Conservation (phyloP, 2,113 vertebrate species). For the Eublepharis macularius region DNA sequence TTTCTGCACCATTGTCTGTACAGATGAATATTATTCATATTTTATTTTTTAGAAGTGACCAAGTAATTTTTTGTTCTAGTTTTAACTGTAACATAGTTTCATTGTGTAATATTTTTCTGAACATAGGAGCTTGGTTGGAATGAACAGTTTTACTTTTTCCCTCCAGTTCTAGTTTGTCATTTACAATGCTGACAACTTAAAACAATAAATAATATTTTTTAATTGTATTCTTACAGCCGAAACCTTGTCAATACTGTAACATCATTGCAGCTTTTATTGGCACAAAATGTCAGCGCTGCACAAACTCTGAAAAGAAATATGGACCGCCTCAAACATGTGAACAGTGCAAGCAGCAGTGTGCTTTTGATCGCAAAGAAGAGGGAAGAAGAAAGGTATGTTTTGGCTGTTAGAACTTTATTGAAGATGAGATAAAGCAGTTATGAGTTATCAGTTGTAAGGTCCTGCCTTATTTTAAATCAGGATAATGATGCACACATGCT, state of each 20-base stretch:
- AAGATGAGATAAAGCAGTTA: background rate
- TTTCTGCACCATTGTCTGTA: background rate
- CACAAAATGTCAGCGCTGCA: conserved; percentile 97
- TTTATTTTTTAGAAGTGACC: background rate
- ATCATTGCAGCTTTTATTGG: conserved; percentile 99
- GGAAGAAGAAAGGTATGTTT: conserved; percentile 91
- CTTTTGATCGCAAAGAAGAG: conserved; percentile 98
- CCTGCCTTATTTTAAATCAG: background rate
- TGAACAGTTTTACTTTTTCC: background rate
- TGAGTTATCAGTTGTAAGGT: background rate
- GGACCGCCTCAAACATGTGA: conserved; percentile 95
- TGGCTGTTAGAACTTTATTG: background rate
- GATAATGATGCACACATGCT: background rate
- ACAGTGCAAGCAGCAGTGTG: conserved; percentile 98
- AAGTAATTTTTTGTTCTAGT: background rate
- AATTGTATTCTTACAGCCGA: conserved; percentile 81
- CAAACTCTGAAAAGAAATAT: conserved; percentile 98
- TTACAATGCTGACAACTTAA: background rate
- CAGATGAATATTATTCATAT: background rate
- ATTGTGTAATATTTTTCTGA: background rate
- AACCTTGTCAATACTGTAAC: conserved; percentile 99
- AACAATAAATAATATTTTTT: background rate
- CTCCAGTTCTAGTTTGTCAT: background rate
- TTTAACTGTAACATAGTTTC: background rate
- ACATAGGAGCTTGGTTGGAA: background rate